Conservation (phyloP, 2,113 vertebrate genomes). For the Cyanocitta stelleri region DNA sequence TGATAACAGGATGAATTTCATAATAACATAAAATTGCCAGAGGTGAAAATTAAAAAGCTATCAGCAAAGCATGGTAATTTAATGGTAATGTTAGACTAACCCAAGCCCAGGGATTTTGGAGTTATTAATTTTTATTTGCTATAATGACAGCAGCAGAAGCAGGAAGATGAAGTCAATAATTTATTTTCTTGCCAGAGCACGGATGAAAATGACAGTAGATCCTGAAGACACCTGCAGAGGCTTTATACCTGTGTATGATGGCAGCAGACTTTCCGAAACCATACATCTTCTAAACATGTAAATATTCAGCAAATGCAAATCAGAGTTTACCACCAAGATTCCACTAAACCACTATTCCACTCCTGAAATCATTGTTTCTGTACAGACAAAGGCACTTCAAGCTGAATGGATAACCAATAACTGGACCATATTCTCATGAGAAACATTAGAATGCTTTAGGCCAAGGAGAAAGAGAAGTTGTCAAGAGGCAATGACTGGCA, state of each 20-base stretch:
- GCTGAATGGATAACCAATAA: not conserved
- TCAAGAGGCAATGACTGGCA: not conserved
- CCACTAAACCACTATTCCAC: not conserved
- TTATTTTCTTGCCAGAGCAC: not conserved
- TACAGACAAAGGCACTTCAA: not conserved
- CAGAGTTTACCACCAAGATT: not conserved
- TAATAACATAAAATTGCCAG: not conserved
- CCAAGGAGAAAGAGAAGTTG: not conserved
- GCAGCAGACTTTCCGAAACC: not conserved
- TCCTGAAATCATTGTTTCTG: not conserved
- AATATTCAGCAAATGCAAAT: not conserved
- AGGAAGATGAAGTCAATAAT: not conserved
- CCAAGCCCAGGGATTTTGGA: not conserved
- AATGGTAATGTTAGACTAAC: not conserved
- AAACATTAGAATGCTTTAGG: not conserved
- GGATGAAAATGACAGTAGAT: not conserved
- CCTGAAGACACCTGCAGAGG: not conserved
- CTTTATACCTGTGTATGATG: not conserved
- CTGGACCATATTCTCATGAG: not conserved
- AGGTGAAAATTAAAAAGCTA: slow-evolving; percentile 9
- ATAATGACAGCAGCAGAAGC: not conserved
- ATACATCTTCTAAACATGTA: not conserved
- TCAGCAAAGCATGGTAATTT: not conserved
- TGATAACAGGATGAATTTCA: not conserved
- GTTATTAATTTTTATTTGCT: not conserved